A percentile compares a stretch with the other conserved stretches of the same genome.
phyloP scores from a whole-genome alignment of 2,113 vertebrate genomes.

The Mirounga angustirostris region DNA sequence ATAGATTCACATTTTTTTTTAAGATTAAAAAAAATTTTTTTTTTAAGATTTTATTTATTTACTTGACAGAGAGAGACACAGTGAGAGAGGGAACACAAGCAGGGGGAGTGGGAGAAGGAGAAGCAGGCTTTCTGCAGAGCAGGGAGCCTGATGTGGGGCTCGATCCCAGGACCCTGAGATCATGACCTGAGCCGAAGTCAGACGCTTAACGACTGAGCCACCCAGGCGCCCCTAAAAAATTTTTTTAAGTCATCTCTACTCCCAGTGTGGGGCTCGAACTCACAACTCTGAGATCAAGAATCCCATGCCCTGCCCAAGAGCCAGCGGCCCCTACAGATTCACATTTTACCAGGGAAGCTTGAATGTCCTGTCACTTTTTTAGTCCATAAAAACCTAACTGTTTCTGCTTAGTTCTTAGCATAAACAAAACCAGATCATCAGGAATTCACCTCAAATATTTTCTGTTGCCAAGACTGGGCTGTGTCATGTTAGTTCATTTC shows the following conservation, averaged over 20 bases:
- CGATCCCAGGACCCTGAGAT: no score
- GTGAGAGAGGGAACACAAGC: no score
- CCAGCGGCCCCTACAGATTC: not conserved
- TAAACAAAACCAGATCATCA: not conserved
- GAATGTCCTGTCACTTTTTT: not conserved
- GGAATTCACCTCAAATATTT: not conserved
- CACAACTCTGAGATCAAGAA: not conserved
- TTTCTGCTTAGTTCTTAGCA: not conserved
- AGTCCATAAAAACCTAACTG: not conserved
- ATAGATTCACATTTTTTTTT: not conserved
- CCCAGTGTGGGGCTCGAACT: not conserved
- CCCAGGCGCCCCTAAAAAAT: not conserved
- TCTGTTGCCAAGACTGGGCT: not conserved
- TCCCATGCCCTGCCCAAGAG: not conserved
- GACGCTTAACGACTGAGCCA: no score
- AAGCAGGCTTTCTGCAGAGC: no score
- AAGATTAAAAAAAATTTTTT: not conserved
- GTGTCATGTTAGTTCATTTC: not conserved
- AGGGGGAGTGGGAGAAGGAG: no score
- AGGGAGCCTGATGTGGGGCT: no score
- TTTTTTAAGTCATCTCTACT: not conserved
- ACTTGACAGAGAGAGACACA: no score
- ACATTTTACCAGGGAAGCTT: not conserved
- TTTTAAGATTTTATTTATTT: no score
- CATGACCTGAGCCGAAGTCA: no score